phyloP scores from a whole-genome alignment of 2,113 vertebrate genomes.

The Kryptolebias marmoratus region DNA sequence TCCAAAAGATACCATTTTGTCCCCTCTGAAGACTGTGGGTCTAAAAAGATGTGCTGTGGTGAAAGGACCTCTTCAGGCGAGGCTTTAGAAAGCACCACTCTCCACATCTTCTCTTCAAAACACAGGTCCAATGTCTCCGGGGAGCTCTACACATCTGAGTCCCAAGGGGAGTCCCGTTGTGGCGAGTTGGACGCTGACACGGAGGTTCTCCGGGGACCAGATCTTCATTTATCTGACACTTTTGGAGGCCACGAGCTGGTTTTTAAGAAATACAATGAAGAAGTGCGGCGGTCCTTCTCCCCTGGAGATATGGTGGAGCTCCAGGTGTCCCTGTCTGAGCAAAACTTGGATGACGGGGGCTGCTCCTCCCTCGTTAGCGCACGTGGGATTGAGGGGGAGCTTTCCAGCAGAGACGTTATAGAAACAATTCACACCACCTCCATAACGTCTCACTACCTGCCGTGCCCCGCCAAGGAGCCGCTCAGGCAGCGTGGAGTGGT shows the following conservation, averaged over 20 bases:
- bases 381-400: conserved; percentile 70
- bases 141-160: conserved; percentile 77
- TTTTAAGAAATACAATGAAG: conserved; percentile 53
- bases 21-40: conserved; percentile 61
- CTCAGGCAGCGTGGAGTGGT: conserved; percentile 76
- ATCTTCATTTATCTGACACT: conserved; percentile 50
- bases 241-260: conserved; percentile 45
- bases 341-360: conserved; percentile 54
- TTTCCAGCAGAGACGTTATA: conserved; percentile 27
- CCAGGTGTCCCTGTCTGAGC: conserved; percentile 86
- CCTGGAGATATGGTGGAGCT: conserved; percentile 85
- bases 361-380: conserved; percentile 75
- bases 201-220: conserved; percentile 45
- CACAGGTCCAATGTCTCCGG: conserved; percentile 50
- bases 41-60: conserved; percentile 65
- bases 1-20: conserved; percentile 76
- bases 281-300: conserved; percentile 54
- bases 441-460: conserved; percentile 68
- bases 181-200: conserved; percentile 67
- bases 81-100: conserved; percentile 81
- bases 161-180: conserved; percentile 69
- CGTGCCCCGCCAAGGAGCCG: conserved; percentile 71
- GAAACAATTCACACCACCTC: conserved; percentile 21
- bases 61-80: conserved; percentile 60
- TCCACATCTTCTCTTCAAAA: conserved; percentile 78